Base-by-base conservation (phyloP, 53 echinoderm and acorn worm genomes). In the Crossaster papposus region DNA sequence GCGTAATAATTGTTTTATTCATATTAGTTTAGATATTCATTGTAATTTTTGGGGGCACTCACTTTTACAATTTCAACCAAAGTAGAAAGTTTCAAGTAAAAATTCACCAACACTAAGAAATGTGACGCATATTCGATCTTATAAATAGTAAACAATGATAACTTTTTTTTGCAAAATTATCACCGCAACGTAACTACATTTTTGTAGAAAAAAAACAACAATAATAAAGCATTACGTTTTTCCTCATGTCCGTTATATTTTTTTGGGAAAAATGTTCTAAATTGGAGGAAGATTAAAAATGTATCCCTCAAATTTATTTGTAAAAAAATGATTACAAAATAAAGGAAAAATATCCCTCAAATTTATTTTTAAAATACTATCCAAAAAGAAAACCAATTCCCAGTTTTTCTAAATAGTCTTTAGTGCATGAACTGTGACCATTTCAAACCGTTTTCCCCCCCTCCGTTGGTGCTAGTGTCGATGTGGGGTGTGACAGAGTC, bases 401-500 rank as follows among this genome's bases (percentile, higher is more conserved):
- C 80, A 51, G 12, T 54, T 32, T 1, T 5, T 54, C 80, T 54
- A 15, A 28, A 11, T 28, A 73, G 74, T 13, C 20, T 78, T 23
- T 37, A 51, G 17, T 78, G 78, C 78, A 78, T 78, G 78, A 78
- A 15, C 44, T 34, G 44, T 44, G 18, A 74, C 34, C 75, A 36
- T 36, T 10, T 10, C 36, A 17, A 74, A 74, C 75, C 75, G 18
- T 74, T 36, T 5, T 71, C 24, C 30, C 71, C 24, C 29, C 75
- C 75, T 29, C 75, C 18, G 12, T 78, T 78, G 78, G 78, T 78
- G 78, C 78, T 51, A 78, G 78, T 78, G 78, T 78, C 18, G 34
- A 22, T 24, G 78, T 78, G 78, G 78, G 78, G 24, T 24, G 26
- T 78, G 51, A 50, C 17, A 23, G 17, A 78, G 78, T 78, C 23